phyloP scores from a whole-genome alignment of 2,113 vertebrate species.

The Monarcha castaneiventris region DNA sequence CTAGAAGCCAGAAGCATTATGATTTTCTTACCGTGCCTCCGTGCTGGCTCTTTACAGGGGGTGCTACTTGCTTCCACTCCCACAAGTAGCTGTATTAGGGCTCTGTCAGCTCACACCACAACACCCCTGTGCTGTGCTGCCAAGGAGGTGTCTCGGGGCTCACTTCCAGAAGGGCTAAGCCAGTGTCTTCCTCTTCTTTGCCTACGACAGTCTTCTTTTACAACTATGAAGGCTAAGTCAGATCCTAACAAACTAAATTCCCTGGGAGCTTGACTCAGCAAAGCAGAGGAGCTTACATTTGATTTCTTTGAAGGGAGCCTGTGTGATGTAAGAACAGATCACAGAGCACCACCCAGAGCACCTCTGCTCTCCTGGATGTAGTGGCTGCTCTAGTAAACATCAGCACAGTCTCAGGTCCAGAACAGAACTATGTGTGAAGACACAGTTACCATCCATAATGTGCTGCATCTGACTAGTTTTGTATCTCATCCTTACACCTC shows the following conservation, averaged over 20 bases:
- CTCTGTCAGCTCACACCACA: rapidly evolving
- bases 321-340: neutral
- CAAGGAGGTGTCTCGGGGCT: neutral
- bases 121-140: neutral
- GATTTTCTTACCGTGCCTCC: neutral
- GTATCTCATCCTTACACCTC: neutral
- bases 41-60: neutral
- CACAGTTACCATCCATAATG: rapidly evolving
- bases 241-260: neutral
- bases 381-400: neutral
- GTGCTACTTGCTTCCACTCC: neutral
- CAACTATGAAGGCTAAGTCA: neutral
- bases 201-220: neutral
- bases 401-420: neutral
- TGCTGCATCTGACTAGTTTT: neutral
- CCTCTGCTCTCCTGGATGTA: neutral
- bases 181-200: neutral
- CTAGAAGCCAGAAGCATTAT: neutral
- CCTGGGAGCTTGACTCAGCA: neutral
- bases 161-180: neutral
- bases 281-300: neutral
- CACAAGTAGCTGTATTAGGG: neutral
- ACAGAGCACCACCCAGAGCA: neutral
- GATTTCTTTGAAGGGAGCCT: neutral
- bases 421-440: neutral